These are phyloP conservation scores for Lymantria dispar DNA, from an alignment of 2,888 invertebrate genomes.

Conservation along the genomic window DNA sequence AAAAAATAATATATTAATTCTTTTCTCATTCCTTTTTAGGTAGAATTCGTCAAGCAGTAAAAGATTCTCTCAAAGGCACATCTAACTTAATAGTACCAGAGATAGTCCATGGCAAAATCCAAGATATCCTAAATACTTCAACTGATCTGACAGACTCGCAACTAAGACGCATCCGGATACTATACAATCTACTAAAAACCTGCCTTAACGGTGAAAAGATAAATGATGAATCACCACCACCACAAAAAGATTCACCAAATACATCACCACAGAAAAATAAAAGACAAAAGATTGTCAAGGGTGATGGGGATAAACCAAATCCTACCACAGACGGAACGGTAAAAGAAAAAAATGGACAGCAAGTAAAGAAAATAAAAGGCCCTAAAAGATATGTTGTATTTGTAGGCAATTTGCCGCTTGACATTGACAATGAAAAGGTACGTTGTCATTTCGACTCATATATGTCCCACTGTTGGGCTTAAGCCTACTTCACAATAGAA, in stretches of 20 bases:
- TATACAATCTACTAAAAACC: conserved; percentile 65
- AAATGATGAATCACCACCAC: neutral
- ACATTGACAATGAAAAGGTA: conserved; percentile 61
- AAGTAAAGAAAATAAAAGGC: conserved; percentile 45
- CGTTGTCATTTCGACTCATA: too few relatives aligned
- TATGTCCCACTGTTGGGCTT: too few relatives aligned
- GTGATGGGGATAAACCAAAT: conserved; percentile 9
- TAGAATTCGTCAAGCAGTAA: conserved; percentile 58
- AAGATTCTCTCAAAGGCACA: conserved; percentile 54
- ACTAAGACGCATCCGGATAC: conserved; percentile 59
- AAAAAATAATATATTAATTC: too few relatives aligned
- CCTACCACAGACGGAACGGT: conserved; percentile 4
- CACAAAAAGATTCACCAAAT: conserved; percentile 13
- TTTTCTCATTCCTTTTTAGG: conserved; percentile 42
- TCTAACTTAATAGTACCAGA: conserved; percentile 52
- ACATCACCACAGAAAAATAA: neutral
- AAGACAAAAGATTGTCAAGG: neutral
- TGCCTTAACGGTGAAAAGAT: conserved; percentile 26
- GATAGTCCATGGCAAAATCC: conserved; percentile 60
- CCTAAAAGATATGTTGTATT: conserved; percentile 76
- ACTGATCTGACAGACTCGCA: conserved; percentile 49
- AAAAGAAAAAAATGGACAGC: conserved; percentile 26
- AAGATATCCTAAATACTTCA: conserved; percentile 45
- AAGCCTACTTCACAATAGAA: too few relatives aligned
- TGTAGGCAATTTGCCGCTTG: conserved; percentile 67